Conservation (phyloP, 2,797 vertebrate genomes). For the Falco rusticolus region DNA sequence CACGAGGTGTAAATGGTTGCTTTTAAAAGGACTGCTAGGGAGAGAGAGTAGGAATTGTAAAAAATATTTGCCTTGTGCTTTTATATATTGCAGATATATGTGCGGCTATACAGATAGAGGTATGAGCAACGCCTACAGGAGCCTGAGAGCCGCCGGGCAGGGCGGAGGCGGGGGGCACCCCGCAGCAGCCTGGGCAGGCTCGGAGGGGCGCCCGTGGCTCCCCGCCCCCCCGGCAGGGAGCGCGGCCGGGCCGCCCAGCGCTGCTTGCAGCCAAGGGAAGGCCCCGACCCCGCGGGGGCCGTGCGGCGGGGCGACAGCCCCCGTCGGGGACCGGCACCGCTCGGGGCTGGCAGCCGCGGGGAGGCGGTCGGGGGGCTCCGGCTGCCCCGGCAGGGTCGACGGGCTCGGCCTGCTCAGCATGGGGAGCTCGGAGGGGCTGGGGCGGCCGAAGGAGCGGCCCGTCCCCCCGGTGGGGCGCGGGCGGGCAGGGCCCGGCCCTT, state of each 20-base stretch:
- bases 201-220: no score
- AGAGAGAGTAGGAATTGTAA: not conserved
- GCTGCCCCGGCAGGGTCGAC: not conserved
- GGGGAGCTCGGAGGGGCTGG: not conserved
- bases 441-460: not conserved
- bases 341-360: not conserved
- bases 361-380: not conserved
- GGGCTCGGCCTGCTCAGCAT: not conserved
- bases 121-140: not conserved
- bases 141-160: not conserved
- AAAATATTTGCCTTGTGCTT: no score
- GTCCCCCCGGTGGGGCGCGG: not conserved
- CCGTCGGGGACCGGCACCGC: rapidly evolving
- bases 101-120: not conserved
- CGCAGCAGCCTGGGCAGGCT: not conserved
- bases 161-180: not conserved
- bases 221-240: not conserved
- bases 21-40: not conserved
- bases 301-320: not conserved
- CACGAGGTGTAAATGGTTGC: not conserved
- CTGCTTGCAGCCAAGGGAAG: not conserved
- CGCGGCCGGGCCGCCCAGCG: not conserved
- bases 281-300: not conserved
- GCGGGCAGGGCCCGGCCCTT: not conserved
- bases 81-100: rapidly evolving